Evolutionary conservation across 2,888 invertebrate species (phyloP).

Genomic region (Nebria salina): DNA sequence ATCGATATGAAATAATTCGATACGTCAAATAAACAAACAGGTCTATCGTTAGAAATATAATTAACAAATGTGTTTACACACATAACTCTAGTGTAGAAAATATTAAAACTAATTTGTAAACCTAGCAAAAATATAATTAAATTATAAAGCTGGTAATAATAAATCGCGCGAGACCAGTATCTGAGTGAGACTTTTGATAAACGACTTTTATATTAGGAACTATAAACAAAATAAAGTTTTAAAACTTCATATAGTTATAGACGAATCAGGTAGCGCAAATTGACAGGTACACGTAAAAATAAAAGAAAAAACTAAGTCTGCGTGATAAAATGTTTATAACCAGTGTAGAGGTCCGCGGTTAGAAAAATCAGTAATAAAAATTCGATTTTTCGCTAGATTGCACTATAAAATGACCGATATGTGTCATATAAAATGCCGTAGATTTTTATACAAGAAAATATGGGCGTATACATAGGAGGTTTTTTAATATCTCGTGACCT

Average conservation of each 20-base stretch:
- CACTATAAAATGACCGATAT: constrained; percentile 24
- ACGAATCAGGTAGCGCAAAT: not conserved
- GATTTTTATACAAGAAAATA: not conserved
- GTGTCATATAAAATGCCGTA: constrained; percentile 1
- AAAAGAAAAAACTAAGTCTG: not conserved
- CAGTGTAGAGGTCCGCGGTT: not conserved
- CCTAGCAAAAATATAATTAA: not conserved
- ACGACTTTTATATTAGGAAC: not conserved
- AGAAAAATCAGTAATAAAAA: constrained; percentile 30
- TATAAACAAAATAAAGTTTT: not conserved
- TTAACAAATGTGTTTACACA: no score
- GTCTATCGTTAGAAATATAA: no score
- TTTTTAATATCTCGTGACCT: not conserved
- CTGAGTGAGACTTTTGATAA: not conserved
- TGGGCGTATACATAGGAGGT: not conserved
- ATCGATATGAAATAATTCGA: no score
- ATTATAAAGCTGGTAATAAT: not conserved
- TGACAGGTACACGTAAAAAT: not conserved
- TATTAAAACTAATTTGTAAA: not conserved
- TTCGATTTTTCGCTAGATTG: constrained; percentile 14
- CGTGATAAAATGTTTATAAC: not conserved
- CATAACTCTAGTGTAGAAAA: no score
- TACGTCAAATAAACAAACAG: no score
- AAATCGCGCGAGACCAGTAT: not conserved
- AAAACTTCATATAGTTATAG: not conserved